These are phyloP conservation scores for Laupala kohalensis DNA, from an alignment of 1,140 invertebrate species.

Conservation along the genomic window DNA sequence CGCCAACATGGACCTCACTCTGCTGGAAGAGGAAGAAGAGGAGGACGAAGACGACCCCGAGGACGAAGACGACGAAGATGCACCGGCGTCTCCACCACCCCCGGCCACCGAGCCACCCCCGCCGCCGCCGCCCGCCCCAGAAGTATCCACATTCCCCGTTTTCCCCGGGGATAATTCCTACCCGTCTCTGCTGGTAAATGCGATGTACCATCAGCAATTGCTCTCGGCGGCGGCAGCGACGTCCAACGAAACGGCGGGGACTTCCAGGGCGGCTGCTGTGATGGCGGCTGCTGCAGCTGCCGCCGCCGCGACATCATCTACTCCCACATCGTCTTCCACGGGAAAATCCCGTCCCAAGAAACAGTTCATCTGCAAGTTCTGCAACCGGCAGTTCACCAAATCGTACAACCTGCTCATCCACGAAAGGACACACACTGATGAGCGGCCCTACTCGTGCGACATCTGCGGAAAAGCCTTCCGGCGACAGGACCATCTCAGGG, in stretches of 20 bases:
- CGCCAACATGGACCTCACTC: neutral
- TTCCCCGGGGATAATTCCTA: constrained; percentile 40
- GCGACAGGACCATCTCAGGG: constrained; percentile 32
- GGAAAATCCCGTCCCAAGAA: constrained; percentile 47
- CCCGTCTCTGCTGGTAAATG: constrained; percentile 42
- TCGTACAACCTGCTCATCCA: constrained; percentile 96
- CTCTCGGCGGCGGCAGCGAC: constrained; percentile 28
- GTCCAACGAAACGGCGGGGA: constrained; percentile 16
- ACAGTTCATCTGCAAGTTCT: constrained; percentile 82
- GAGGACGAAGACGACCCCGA: neutral
- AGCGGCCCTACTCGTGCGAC: constrained; percentile 94
- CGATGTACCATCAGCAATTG: constrained; percentile 38
- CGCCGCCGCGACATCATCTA: constrained; percentile 15
- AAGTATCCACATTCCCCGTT: constrained; percentile 24
- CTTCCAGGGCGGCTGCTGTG: neutral
- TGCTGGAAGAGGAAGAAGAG: neutral
- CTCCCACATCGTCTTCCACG: constrained; percentile 29
- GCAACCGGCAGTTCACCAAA: constrained; percentile 93
- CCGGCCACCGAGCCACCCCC: constrained; percentile 32
- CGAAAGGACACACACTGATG: constrained; percentile 95
- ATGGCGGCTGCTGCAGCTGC: constrained; percentile 18
- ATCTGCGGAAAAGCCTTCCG: constrained; percentile 72
- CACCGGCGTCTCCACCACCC: constrained; percentile 29
- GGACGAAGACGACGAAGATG: neutral
- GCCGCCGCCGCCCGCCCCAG: constrained; percentile 13